Percentiles rank a stretch among this genome's conserved stretches.
Conservation (phyloP, 2,113 vertebrate species). For the Callopanchax toddi region DNA sequence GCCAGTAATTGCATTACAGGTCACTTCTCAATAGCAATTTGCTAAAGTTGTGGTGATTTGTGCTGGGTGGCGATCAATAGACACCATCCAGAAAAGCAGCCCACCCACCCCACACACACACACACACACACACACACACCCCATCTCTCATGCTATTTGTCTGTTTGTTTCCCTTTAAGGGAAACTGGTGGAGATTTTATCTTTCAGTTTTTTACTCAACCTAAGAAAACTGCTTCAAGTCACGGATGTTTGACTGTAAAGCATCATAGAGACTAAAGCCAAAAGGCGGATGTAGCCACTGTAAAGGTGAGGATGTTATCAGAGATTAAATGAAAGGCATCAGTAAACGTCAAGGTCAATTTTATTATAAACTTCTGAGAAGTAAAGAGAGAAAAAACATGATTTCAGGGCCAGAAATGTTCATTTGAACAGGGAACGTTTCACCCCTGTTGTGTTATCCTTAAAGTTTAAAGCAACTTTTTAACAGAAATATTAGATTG, state of each 20-base stretch:
- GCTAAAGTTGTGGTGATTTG: slow-evolving; percentile 84
- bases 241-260: neutral
- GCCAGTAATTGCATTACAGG: slow-evolving; percentile 85
- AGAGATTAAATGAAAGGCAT: no score
- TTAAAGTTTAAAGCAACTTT: no score
- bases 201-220: slow-evolving; percentile 12
- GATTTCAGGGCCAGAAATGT: no score
- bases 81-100: slow-evolving; percentile 71
- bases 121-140: neutral
- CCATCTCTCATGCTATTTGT: slow-evolving; percentile 29
- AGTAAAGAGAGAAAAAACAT: no score
- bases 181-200: slow-evolving; percentile 38
- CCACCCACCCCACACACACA: slow-evolving; percentile 6
- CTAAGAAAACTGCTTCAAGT: slow-evolving; percentile 21
- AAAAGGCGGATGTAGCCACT: no score
- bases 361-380: no score
- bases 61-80: slow-evolving; percentile 80
- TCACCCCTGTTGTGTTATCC: no score
- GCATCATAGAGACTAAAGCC: neutral
- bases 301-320: no score
- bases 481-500: no score
- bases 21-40: slow-evolving; percentile 87
- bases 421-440: no score
- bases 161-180: slow-evolving; percentile 37
- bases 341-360: no score